Evolutionary conservation across 2,888 invertebrate genomes (phyloP).

Genomic region (Aethes cnicana): DNA sequence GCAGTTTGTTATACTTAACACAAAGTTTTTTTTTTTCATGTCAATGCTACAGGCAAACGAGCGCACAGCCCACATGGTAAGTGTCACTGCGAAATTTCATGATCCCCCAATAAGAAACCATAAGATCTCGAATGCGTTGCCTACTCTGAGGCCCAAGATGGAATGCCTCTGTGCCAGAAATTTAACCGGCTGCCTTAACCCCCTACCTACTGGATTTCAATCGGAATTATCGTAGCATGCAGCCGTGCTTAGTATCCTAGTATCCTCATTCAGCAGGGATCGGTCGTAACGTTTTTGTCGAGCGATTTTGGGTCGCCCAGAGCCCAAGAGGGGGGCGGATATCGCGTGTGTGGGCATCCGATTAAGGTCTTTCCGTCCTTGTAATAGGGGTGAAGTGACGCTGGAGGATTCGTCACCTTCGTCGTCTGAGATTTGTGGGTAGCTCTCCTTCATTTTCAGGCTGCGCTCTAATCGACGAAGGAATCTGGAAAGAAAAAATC

Average conservation of each 20-base stretch:
- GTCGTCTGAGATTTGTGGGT: slow-evolving; percentile 83
- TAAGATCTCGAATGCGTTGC: no score
- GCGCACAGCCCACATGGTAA: no score
- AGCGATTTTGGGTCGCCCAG: slow-evolving; percentile 70
- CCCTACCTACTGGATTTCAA: no score
- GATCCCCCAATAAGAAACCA: no score
- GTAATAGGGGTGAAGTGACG: slow-evolving; percentile 84
- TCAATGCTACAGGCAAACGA: no score
- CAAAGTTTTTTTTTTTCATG: slow-evolving; percentile 36
- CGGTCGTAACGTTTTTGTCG: slow-evolving; percentile 73
- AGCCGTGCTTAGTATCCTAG: slow-evolving; percentile 67
- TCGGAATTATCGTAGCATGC: slow-evolving; percentile 74
- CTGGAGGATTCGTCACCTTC: slow-evolving; percentile 84
- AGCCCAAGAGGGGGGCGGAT: slow-evolving; percentile 74
- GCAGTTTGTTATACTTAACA: slow-evolving; percentile 5
- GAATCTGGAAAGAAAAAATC: slow-evolving; percentile 85
- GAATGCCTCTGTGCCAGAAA: no score
- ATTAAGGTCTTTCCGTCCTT: slow-evolving; percentile 66
- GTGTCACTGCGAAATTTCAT: no score
- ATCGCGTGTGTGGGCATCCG: slow-evolving; percentile 66
- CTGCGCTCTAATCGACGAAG: slow-evolving; percentile 87
- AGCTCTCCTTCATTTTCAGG: slow-evolving; percentile 85
- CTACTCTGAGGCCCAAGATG: no score
- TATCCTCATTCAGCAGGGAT: slow-evolving; percentile 70
- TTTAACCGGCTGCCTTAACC: no score